These are phyloP conservation scores for Phymorhynchus buccinoides DNA, from an alignment of 1,140 invertebrate species.

Conservation along the genomic window DNA sequence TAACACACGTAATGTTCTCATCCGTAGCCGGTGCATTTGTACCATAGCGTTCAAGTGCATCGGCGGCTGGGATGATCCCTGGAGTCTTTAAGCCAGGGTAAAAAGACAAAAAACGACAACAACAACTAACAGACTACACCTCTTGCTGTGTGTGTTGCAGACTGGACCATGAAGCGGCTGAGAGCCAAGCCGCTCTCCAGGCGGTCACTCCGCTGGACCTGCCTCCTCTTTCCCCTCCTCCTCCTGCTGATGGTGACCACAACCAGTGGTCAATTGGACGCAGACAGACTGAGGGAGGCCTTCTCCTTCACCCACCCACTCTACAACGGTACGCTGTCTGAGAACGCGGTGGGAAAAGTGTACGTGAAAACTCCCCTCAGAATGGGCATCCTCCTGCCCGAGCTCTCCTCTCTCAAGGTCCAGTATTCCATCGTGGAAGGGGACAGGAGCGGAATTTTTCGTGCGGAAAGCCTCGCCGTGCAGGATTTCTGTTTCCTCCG, in stretches of 20 bases:
- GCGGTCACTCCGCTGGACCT: conserved; percentile 29
- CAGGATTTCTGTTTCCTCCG: conserved; percentile 95
- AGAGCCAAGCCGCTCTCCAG: conserved; percentile 33
- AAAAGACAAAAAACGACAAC: too few relatives aligned
- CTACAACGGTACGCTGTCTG: conserved; percentile 93
- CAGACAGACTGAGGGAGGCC: conserved; percentile 15
- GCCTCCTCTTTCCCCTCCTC: conserved; percentile 23
- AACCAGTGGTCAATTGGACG: neutral
- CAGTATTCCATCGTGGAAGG: conserved; percentile 82
- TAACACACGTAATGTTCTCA: too few relatives aligned
- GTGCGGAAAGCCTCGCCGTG: conserved; percentile 87
- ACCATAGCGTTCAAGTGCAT: too few relatives aligned
- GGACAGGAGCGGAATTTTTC: conserved; percentile 92
- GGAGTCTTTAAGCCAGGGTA: too few relatives aligned
- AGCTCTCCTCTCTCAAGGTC: conserved; percentile 76
- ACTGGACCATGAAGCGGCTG: conserved; percentile 35
- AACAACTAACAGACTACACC: neutral
- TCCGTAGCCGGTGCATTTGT: too few relatives aligned
- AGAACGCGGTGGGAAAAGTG: conserved; percentile 91
- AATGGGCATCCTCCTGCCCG: conserved; percentile 79
- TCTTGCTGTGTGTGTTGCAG: conserved; percentile 20
- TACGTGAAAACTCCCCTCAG: conserved; percentile 79
- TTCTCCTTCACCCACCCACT: conserved; percentile 80
- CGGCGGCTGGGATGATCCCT: too few relatives aligned
- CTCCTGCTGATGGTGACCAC: neutral